phyloP scores from a whole-genome alignment of 2,888 invertebrate genomes.

The Lymantria dispar region DNA sequence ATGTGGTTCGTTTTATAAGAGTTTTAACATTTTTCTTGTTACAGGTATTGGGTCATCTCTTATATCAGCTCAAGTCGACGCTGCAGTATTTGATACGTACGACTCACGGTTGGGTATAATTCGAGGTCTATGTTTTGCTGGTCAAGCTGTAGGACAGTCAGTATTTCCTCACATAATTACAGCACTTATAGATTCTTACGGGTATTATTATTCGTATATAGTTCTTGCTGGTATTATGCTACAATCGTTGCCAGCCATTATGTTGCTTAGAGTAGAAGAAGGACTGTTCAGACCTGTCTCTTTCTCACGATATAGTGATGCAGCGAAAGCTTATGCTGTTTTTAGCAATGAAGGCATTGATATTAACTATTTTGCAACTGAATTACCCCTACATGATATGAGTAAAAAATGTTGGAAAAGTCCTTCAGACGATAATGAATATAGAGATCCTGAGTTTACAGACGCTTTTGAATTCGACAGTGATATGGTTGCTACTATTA shows the following conservation, averaged over 20 bases:
- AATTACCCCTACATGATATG: constrained; percentile 67
- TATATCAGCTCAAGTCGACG: constrained; percentile 74
- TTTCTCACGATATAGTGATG: constrained; percentile 63
- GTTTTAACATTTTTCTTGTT: constrained; percentile 21
- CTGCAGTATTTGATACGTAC: constrained; percentile 73
- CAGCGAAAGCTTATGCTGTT: constrained; percentile 63
- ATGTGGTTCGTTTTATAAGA: background rate
- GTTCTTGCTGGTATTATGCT: constrained; percentile 65
- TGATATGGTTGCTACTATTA: constrained; percentile 54
- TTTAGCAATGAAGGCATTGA: constrained; percentile 59
- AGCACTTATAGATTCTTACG: constrained; percentile 61
- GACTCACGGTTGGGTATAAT: constrained; percentile 63
- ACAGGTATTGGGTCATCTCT: constrained; percentile 73
- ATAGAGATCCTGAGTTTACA: constrained; percentile 44
- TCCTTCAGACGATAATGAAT: constrained; percentile 69
- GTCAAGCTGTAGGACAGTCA: constrained; percentile 72
- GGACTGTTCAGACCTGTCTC: constrained; percentile 50
- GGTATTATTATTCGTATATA: constrained; percentile 60
- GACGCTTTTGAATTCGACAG: constrained; percentile 40
- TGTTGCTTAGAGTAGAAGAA: constrained; percentile 61
- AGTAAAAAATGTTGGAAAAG: constrained; percentile 74
- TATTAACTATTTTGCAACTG: constrained; percentile 52
- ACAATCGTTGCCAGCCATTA: constrained; percentile 65
- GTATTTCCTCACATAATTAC: constrained; percentile 71
- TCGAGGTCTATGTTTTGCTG: constrained; percentile 63